Conservation (phyloP, 2,888 invertebrate genomes). For the Cremastinae sp. region DNA sequence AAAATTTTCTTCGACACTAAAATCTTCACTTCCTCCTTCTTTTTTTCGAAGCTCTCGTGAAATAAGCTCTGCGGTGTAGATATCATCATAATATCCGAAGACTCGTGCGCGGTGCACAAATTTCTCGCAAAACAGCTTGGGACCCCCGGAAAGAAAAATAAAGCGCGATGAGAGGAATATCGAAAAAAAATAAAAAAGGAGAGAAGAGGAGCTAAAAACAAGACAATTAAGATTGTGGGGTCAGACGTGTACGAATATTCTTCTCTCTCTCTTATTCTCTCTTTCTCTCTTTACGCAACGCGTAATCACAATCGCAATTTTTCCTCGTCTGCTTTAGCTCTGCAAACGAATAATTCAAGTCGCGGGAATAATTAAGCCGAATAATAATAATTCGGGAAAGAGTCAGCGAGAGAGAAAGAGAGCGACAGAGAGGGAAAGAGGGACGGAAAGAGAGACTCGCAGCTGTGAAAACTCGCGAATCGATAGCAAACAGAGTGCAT, state of each 20-base stretch:
- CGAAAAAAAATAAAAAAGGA: conserved; percentile 9
- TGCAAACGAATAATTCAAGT: conserved; percentile 26
- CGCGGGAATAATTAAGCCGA: conserved; percentile 23
- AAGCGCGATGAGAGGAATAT: conserved; percentile 25
- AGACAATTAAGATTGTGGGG: conserved; percentile 15
- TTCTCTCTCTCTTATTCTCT: not conserved
- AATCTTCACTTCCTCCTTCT: not conserved
- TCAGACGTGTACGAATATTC: conserved; percentile 10
- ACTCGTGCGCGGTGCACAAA: too few relatives aligned
- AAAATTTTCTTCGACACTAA: not conserved
- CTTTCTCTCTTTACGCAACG: not conserved
- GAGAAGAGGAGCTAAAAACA: not conserved
- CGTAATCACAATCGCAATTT: conserved; percentile 16
- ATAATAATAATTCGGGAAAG: conserved; percentile 25
- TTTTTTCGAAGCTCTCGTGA: conserved; percentile 6
- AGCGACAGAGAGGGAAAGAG: conserved; percentile 4
- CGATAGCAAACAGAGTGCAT: conserved; percentile 23
- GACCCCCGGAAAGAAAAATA: not conserved
- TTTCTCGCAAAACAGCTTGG: not conserved
- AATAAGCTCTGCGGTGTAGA: too few relatives aligned
- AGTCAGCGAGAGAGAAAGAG: not conserved
- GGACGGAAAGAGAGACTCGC: conserved; percentile 34
- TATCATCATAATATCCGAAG: too few relatives aligned
- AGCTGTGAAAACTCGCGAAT: conserved; percentile 54
- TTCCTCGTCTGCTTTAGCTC: conserved; percentile 27